Percentiles rank a stretch among this genome's conserved stretches.
phyloP scores from a whole-genome alignment of 2,797 vertebrate species.

The Crenichthys baileyi region DNA sequence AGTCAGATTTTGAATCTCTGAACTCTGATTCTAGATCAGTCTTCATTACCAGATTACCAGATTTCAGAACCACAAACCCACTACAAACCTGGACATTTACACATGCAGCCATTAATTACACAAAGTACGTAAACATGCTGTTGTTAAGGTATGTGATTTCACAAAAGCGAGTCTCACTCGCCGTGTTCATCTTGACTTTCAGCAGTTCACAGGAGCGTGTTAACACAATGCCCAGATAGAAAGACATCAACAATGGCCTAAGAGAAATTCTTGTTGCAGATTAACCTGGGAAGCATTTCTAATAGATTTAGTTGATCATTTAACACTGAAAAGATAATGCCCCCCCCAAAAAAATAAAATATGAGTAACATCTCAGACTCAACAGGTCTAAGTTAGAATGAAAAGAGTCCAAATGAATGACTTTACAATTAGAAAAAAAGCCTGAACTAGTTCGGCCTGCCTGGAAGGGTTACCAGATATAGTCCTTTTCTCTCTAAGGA shows the following conservation, averaged over 20 bases:
- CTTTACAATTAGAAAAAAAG: neutral
- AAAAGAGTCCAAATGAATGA: neutral
- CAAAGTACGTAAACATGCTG: too few relatives aligned
- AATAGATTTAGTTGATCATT: neutral
- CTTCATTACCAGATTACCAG: too few relatives aligned
- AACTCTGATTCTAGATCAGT: neutral
- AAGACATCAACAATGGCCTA: neutral
- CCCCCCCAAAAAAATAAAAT: neutral
- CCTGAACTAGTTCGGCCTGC: neutral
- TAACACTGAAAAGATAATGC: too few relatives aligned
- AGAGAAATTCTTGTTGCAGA: neutral
- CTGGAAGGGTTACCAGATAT: neutral
- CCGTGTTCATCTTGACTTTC: neutral
- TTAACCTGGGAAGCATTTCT: neutral
- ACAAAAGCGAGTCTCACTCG: too few relatives aligned
- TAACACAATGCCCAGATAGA: neutral
- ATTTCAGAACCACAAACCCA: neutral
- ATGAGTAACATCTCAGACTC: neutral
- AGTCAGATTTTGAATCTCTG: neutral
- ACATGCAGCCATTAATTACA: neutral
- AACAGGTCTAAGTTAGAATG: neutral
- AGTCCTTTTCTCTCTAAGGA: neutral
- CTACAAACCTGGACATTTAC: neutral
- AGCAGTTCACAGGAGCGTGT: neutral
- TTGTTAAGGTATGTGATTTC: neutral